Base-by-base conservation (phyloP, 2,888 invertebrate genomes). In the Ochropleura plecta region DNA sequence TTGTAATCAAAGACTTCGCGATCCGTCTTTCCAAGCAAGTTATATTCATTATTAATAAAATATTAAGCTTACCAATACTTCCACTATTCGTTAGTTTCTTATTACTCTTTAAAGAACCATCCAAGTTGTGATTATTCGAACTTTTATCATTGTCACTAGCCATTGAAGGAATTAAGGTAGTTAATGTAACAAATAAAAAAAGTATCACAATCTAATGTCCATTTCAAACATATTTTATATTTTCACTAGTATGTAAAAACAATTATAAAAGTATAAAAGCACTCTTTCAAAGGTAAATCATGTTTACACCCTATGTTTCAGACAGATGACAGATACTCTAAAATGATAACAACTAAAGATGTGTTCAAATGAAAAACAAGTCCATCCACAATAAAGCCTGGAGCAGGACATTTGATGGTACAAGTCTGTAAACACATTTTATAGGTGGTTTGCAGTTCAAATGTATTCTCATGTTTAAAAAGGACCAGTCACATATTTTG, bases 81-180 rank as follows among this genome's bases (percentile, higher is more conserved):
- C 90, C 93, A 91, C 88, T 89, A 88, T 90, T 94, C 75, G 88
- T 90, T 90, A 92, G 92, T 88, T 93, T 95, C 88, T 93, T 95
- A 87, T 87, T 93, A 89, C 87, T 93, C 88, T 93, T 96, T 88
- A 95, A 70, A 79, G 95, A 94, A 88, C 94, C 95, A 89, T 95
- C 94, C 86, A 94, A 95, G 91, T 94, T 95, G 85, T 93, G 94
- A 94, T 93, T 94, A 93, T 92, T 93, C 86, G 93, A 95, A 96
- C 93, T 94, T 95, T 95, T 96, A 89, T 95, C 95, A 94, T 92
- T 95, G 94, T 96, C 96, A 96, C 95, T 96, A 93, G 96, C 96
- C 96, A 96, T 96, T 94, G 95, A 95, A 95, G 93, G 89, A 90
- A 91, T 90, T 90, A 87, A 86, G 84, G 69, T 67, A 68, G 66